These are phyloP conservation scores for Laterallus jamaicensis DNA, from an alignment of 2,113 vertebrate genomes.

Conservation along the genomic window DNA sequence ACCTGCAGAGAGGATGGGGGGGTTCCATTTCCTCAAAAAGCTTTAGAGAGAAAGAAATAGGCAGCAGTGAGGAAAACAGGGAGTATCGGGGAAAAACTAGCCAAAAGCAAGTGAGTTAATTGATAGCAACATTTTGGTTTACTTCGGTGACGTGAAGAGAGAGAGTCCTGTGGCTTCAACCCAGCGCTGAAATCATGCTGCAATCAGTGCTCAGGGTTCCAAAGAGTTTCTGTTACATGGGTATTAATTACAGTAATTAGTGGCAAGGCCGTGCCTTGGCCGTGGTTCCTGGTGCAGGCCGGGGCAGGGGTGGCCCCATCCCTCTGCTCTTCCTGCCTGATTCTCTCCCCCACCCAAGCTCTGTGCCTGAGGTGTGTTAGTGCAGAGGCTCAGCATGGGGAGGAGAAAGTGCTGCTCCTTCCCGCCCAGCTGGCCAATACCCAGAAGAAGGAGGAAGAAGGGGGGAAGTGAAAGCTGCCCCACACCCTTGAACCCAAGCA, in stretches of 20 bases:
- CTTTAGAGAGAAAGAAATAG: neutral
- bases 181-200: neutral
- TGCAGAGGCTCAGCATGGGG: neutral
- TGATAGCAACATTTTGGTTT: neutral
- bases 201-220: neutral
- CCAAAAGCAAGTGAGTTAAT: neutral
- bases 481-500: neutral
- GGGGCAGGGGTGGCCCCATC: neutral
- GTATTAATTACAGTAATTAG: neutral
- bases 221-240: neutral
- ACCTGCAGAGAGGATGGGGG: neutral
- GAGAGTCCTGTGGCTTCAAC: neutral
- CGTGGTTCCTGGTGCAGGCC: rapidly evolving
- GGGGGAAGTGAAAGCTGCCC: neutral
- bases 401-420: neutral
- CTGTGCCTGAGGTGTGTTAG: neutral
- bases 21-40: neutral
- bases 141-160: neutral
- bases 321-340: neutral
- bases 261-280: neutral
- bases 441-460: neutral
- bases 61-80: neutral
- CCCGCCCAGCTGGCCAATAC: neutral
- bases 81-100: rapidly evolving
- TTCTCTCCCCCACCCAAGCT: neutral